phyloP scores from a whole-genome alignment of 2,797 vertebrate genomes.

The Rhinoraja longicauda region DNA sequence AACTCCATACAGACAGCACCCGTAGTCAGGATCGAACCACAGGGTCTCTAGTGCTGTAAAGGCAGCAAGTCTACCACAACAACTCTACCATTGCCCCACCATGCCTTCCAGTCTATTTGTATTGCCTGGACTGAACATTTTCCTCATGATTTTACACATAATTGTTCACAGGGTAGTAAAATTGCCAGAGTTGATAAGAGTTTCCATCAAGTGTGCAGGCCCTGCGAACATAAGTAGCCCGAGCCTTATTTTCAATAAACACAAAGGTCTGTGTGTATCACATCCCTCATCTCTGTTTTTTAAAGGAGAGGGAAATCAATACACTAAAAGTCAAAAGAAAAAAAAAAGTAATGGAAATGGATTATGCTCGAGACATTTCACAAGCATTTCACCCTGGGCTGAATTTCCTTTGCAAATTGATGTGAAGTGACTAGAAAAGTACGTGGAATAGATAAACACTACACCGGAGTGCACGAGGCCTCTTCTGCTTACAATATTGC shows the following conservation, averaged over 20 bases:
- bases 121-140: neutral
- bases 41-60: too few species aligned
- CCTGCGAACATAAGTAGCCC: neutral
- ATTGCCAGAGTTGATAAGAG: neutral
- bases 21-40: too few species aligned
- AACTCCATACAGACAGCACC: too few species aligned
- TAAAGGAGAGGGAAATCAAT: neutral
- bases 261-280: neutral
- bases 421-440: constrained; percentile 18
- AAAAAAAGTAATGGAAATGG: constrained; percentile 3
- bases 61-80: too few species aligned
- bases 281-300: constrained; percentile 20
- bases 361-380: constrained; percentile 13
- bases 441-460: constrained; percentile 13
- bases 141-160: neutral
- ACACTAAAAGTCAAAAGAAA: neutral
- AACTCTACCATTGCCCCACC: too few species aligned
- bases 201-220: neutral
- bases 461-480: constrained; percentile 21
- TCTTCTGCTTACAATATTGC: constrained; percentile 19
- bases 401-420: constrained; percentile 20
- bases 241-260: neutral
- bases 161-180: neutral
- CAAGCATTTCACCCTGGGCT: neutral
- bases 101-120: neutral